Evolutionary conservation across 37 sponge, comb jelly and placozoan genomes (phyloP).

Genomic region (Theonella swinhoei): DNA sequence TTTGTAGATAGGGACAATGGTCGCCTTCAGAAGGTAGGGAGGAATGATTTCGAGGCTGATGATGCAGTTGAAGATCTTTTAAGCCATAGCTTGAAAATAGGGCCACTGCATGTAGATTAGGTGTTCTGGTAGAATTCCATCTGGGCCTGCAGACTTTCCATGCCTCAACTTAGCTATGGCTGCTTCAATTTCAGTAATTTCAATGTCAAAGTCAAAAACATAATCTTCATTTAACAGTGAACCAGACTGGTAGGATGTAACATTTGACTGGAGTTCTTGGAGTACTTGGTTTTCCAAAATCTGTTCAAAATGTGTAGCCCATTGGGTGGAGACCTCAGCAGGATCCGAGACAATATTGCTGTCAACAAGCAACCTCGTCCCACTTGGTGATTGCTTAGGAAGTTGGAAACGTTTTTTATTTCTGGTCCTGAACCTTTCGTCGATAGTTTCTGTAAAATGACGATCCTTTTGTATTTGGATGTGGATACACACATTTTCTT

Average conservation of each 20-base stretch:
- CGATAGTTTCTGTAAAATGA: not conserved
- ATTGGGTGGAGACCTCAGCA: not conserved
- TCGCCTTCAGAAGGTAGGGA: too few species aligned
- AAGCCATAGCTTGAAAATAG: too few species aligned
- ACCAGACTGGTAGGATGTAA: not conserved
- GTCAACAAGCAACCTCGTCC: not conserved
- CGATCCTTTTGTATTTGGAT: not conserved
- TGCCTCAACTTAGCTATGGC: too few species aligned
- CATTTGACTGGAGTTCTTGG: not conserved
- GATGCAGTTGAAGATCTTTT: too few species aligned
- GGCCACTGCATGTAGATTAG: not conserved
- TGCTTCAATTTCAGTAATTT: not conserved
- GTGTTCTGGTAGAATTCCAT: not conserved
- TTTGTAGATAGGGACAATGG: too few species aligned
- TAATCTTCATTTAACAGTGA: not conserved
- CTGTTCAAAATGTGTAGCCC: not conserved
- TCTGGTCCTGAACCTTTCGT: not conserved
- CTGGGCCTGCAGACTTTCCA: not conserved
- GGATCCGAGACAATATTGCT: not conserved
- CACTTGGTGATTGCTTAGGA: not conserved
- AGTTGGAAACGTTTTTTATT: not conserved
- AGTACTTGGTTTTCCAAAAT: not conserved
- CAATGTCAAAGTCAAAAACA: not conserved
- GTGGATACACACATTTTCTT: too few species aligned
- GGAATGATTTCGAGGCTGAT: too few species aligned